A percentile compares a stretch with the other conserved stretches of the same genome.
These are phyloP conservation scores for Pheosia gnoma DNA, from an alignment of 2,888 invertebrate species.

Conservation along the genomic window DNA sequence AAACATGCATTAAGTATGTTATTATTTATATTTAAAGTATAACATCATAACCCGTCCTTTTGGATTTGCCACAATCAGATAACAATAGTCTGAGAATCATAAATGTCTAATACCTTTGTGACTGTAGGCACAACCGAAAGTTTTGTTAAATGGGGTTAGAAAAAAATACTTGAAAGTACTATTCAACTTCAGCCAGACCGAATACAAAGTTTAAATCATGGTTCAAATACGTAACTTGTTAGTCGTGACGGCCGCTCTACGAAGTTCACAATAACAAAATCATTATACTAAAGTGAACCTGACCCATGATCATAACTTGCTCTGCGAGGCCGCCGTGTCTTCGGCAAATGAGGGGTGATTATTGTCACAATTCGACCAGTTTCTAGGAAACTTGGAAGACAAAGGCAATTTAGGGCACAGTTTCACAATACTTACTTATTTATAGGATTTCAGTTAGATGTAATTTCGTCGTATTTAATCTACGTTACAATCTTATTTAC, in stretches of 20 bases:
- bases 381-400: conserved; percentile 18
- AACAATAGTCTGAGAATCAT: too few relatives aligned
- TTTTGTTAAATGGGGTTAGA: too few relatives aligned
- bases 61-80: too few relatives aligned
- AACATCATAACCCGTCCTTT: too few relatives aligned
- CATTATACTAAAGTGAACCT: neutral
- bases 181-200: too few relatives aligned
- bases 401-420: conserved; percentile 20
- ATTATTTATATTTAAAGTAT: too few relatives aligned
- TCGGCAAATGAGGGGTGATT: conserved; percentile 18
- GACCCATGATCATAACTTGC: neutral
- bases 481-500: neutral
- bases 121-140: too few relatives aligned
- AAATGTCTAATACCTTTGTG: too few relatives aligned
- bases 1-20: too few relatives aligned
- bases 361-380: conserved; percentile 19
- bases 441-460: conserved; percentile 8
- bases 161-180: too few relatives aligned
- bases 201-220: too few relatives aligned
- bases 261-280: neutral
- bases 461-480: neutral
- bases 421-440: conserved; percentile 16
- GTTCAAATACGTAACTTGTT: too few relatives aligned
- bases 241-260: neutral
- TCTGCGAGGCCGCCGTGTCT: neutral